Evolutionary conservation across 2,888 invertebrate species (phyloP), one percentile per base, ranked within the genome.

Genomic region (Proisotoma minuta): DNA sequence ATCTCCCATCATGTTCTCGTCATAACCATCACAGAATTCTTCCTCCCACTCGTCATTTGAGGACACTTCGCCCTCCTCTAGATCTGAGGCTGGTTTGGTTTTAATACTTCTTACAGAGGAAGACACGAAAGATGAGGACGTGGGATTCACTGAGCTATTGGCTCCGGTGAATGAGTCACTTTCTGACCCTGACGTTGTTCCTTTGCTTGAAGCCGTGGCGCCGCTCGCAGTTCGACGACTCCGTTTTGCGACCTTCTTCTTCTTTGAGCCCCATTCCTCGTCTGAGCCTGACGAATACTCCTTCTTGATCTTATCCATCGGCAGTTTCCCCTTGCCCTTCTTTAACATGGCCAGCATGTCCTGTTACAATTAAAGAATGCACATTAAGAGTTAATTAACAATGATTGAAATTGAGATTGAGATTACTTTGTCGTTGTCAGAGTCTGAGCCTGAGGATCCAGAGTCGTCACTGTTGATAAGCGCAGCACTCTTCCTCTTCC

Each of bases 1-100:
- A 78, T 97, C 96, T 0, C 96, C 96, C 88, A 97, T 96, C 27
- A 97, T 83, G 77, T 97, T 91, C 69, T 97, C 96, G 77, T 96
- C 97, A 75, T 91, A 95, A 67, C 97, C 97, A 80, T 98, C 97
- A 77, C 94, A 88, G 76, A 96, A 97, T 78, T 95, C 94, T 71
- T 88, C 89, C 69, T 91, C 48, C 1, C 66, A 66, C 2, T 65
- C 69, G 5, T 50, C 62, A 20, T 64, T 64, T 40, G 79, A 83
- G 0, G 90, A 90, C 0, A 94, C 92, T 79, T 94, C 93, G 2
- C 53, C 87, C 83, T 91, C 91, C 78, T 91, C 91, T 0, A 88
- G 87, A 75, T 91, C 91, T 57, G 88, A 88, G n/a, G 69, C 63
- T 34, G 43, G 59, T 62, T 78, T 78, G 12, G 63, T 53, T 1